Evolutionary conservation across 2,888 invertebrate species (phyloP), one percentile per base, ranked within the genome.

Genomic region (Brenthis daphne): DNA sequence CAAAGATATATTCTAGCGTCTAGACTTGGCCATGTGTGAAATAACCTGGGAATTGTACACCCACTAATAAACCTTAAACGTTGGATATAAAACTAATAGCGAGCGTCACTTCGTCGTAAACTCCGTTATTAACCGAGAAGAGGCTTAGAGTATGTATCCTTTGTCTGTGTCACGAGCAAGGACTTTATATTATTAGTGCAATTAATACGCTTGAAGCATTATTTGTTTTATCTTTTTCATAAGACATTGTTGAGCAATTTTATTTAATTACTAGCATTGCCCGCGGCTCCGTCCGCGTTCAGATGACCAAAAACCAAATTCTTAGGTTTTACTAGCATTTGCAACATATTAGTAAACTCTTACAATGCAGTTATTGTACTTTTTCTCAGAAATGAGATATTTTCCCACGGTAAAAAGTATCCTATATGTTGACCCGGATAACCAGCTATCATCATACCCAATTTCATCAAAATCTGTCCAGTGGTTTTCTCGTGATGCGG

Each of bases 1-100:
- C 83, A 82, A 85, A 85, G 84, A 86, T 77, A 77, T 85, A 78
- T 85, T 82, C 78, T 75, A 78, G 73, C 82, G 92, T 91, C 91
- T 92, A 92, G 92, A 91, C 91, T 80, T 82, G 75, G 83, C 83
- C 87, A 82, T 85, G 88, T 89, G 89, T 87, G 88, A 86, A 89
- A 90, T 88, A 87, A 87, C 90, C 87, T 89, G 86, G 84, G 85
- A 84, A 88, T 85, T 82, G 85, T 85, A 83, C 84, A 82, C 80
- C 81, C 83, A 84, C 89, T 89, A 91, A 89, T 91, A 92, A 91
- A 90, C 85, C 83, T 87, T 89, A 88, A 90, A 86, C 85, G 89
- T 83, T 80, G 81, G 77, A 77, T 82, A 82, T 91, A 90, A 91
- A 91, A 90, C 87, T 90, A 90, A 92, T 89, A 87, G 87, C 82